Base-by-base conservation (phyloP, 2,888 invertebrate genomes). In the Stenchaetothrips biformis region DNA sequence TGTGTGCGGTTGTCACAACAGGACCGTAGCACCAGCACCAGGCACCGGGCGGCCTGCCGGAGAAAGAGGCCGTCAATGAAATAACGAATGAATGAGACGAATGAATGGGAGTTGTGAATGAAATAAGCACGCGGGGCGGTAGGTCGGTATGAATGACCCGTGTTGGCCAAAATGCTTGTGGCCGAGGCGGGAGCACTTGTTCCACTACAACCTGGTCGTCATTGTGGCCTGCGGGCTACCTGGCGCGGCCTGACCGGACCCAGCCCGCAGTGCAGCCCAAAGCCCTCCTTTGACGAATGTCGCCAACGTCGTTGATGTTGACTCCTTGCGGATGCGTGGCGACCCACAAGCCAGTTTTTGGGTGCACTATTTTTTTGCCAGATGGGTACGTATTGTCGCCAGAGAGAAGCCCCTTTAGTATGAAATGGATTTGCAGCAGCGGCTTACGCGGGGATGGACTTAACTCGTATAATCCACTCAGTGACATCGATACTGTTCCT, bases 1-100 rank as follows among this genome's bases (percentile, higher is more conserved):
- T 74, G 67, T 74, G 67, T 74, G 67, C 21, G 21, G 67, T 74
- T 74, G 67, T 74, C 67, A 74, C 67, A 74, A 74, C 67, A 74
- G 25, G 25, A 25, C 67, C 37, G 37, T 37, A 37, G 37, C 37
- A 37, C 37, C 37, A 37, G 37, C 37, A 37, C 37, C 37, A 37
- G 37, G 21, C 21, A 3, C 37, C 37, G 4, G 37, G 37, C 37
- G 37, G 37, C 37, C 37, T 9, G 18, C 67, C 37, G 37, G 37
- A 37, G 37, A 37, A 37, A 37, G 37, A 37, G 67, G 62, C n/a
- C 67, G 21, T 25, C 21, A 25, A 74, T 74, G 67, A 74, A 74
- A 25, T 21, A 21, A 67, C 37, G 37, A 37, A 37, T 37, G 37
- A 37, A 37, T 25, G 25, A 11, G 67, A 74, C 25, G 67, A 74